Evolutionary conservation across 2,797 vertebrate genomes (phyloP).

Genomic region (Synaphobranchus kaupii): DNA sequence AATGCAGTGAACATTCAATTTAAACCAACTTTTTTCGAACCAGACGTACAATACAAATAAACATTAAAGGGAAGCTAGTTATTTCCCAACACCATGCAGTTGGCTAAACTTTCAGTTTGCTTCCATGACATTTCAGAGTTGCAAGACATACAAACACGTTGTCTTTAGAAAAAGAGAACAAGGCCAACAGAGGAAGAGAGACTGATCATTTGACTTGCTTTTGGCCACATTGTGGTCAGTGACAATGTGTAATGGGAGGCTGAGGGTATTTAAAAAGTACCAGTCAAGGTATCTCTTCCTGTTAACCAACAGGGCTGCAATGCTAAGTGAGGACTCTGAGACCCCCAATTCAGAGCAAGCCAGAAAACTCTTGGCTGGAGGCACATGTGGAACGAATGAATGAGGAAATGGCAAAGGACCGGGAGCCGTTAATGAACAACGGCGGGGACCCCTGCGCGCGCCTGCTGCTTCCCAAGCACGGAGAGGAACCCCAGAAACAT

Average conservation of each 20-base stretch:
- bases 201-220: slow-evolving; percentile 5
- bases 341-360: slow-evolving; percentile 15
- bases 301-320: slow-evolving; percentile 16
- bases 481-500: slow-evolving; percentile 8
- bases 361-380: slow-evolving; percentile 32
- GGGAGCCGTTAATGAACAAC: slow-evolving; percentile 26
- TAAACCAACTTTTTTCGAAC: neutral
- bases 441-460: slow-evolving; percentile 10
- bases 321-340: slow-evolving; percentile 24
- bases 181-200: slow-evolving; percentile 10
- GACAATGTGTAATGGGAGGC: slow-evolving; percentile 1
- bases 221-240: neutral
- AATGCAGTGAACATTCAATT: neutral
- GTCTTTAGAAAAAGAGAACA: neutral
- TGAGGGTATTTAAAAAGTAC: slow-evolving; percentile 6
- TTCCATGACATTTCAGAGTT: neutral
- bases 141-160: neutral
- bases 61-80: neutral
- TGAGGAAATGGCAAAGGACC: slow-evolving; percentile 33
- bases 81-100: neutral
- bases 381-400: slow-evolving; percentile 35
- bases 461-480: slow-evolving; percentile 9
- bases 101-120: neutral
- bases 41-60: neutral
- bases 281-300: slow-evolving; percentile 27